Evolutionary conservation across 2,797 vertebrate genomes (phyloP).

Genomic region (Knipowitschia caucasica): DNA sequence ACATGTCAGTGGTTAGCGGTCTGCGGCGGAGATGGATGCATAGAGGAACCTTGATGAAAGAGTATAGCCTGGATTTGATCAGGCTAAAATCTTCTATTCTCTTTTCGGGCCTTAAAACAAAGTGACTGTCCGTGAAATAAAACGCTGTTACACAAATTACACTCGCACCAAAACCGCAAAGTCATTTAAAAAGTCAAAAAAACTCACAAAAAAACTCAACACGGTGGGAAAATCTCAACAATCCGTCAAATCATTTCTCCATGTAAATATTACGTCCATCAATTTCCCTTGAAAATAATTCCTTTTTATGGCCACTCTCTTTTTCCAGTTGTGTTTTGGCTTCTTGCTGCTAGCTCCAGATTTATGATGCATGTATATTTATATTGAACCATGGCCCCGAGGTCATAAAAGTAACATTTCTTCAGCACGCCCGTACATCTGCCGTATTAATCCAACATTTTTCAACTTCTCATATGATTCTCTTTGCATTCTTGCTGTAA

Average conservation of each 20-base stretch:
- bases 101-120: neutral
- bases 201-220: neutral
- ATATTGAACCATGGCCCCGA: conserved; percentile 54
- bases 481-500: neutral
- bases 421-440: conserved; percentile 60
- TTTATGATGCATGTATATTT: conserved; percentile 66
- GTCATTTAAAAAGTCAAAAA: conserved; percentile 3
- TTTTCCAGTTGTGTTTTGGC: conserved; percentile 38
- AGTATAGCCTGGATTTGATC: conserved; percentile 70
- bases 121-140: conserved; percentile 21
- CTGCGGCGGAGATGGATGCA: conserved; percentile 55
- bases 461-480: conserved; percentile 23
- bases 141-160: conserved; percentile 10
- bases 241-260: conserved; percentile 7
- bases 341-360: conserved; percentile 25
- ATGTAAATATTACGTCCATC: conserved; percentile 26
- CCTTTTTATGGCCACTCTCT: conserved; percentile 1
- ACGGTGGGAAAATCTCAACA: neutral
- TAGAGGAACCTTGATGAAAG: conserved; percentile 56
- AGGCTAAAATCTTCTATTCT: conserved; percentile 44
- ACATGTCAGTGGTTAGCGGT: conserved; percentile 78
- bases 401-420: conserved; percentile 70
- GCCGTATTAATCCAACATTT: conserved; percentile 59
- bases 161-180: conserved; percentile 15
- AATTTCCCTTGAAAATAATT: conserved; percentile 19